Conservation (phyloP, 2,113 vertebrate genomes). For the Nyctibius bracteatus region DNA sequence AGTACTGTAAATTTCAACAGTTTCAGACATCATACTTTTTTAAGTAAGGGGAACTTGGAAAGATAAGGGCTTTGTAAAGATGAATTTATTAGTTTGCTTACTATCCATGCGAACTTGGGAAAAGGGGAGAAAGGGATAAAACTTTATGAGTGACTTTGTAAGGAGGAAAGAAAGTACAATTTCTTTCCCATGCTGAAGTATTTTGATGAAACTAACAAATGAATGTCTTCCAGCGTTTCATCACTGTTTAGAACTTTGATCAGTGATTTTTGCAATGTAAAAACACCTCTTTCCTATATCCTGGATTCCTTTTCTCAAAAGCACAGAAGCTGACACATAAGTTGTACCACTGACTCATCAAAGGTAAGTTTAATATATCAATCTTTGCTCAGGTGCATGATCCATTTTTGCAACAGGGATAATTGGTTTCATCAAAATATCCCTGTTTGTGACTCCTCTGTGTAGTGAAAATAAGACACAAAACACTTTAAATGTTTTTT, state of each 20-base stretch:
- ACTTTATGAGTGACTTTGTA: background rate
- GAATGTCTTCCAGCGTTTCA: background rate
- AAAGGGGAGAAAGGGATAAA: background rate
- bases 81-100: background rate
- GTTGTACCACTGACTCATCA: background rate
- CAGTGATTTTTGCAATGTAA: background rate
- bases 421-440: background rate
- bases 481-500: background rate
- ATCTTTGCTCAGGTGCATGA: background rate
- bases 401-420: background rate
- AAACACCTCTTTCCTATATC: background rate
- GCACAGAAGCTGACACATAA: background rate
- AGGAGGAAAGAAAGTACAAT: background rate
- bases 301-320: background rate
- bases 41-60: background rate
- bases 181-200: background rate
- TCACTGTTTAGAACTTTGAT: background rate
- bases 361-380: background rate
- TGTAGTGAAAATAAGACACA: background rate
- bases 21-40: background rate
- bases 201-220: background rate
- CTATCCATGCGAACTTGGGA: background rate
- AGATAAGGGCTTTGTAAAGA: background rate
- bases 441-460: background rate
- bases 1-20: background rate